Conservation (phyloP, 2,888 invertebrate species). For the Rhingia campestris region DNA sequence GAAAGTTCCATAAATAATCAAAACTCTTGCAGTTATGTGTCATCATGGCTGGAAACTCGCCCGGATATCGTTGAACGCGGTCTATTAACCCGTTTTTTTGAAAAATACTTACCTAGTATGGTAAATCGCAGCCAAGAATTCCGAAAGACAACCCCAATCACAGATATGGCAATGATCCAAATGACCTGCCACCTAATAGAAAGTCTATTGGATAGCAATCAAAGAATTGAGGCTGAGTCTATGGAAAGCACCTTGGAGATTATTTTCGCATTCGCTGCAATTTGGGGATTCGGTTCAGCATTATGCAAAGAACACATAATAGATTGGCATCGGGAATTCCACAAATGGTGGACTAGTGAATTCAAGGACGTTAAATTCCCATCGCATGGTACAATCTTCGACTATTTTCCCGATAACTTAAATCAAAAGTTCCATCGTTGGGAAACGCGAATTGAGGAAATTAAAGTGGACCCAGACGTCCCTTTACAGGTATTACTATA, state of each 20-base stretch:
- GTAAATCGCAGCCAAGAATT: conserved; percentile 91
- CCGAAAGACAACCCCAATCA: conserved; percentile 95
- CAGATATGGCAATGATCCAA: conserved; percentile 94
- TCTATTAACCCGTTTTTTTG: conserved; percentile 93
- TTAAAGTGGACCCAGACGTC: conserved; percentile 92
- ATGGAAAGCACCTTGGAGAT: conserved; percentile 88
- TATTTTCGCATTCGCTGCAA: conserved; percentile 94
- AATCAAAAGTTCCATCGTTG: conserved; percentile 93
- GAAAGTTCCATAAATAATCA: conserved; percentile 53
- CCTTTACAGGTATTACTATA: conserved; percentile 89
- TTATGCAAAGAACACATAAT: conserved; percentile 94
- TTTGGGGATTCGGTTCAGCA: conserved; percentile 97
- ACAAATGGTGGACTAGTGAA: conserved; percentile 97
- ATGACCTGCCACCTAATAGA: conserved; percentile 95
- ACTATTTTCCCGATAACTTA: conserved; percentile 93
- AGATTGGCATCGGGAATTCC: conserved; percentile 97
- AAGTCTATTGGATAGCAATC: conserved; percentile 86
- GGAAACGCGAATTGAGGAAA: conserved; percentile 87
- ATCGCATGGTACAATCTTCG: conserved; percentile 91
- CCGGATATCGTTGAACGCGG: conserved; percentile 90
- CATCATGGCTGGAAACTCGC: conserved; percentile 94
- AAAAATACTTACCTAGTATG: conserved; percentile 95
- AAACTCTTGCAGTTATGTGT: conserved; percentile 87
- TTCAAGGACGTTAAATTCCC: conserved; percentile 97
- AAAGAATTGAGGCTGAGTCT: conserved; percentile 86